Evolutionary conservation across 23 tunicate genomes (phyloP).

Genomic region (Clavelina lepadiformis): DNA sequence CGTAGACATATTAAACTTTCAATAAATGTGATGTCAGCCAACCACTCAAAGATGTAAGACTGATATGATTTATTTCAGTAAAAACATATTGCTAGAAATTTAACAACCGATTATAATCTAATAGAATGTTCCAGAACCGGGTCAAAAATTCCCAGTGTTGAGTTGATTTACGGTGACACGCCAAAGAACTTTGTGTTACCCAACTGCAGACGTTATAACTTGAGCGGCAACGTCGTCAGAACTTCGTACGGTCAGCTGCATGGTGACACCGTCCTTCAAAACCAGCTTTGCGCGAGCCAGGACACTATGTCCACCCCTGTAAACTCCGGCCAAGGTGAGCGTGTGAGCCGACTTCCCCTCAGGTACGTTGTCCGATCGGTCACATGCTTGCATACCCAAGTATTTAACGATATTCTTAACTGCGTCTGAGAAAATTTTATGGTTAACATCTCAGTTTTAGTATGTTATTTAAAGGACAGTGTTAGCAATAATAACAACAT

Average conservation of each 20-base stretch:
- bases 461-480: too few species aligned
- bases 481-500: too few species aligned
- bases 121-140: too few species aligned
- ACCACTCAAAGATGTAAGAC: too few species aligned
- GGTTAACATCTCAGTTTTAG: too few species aligned
- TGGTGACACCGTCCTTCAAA: constrained; percentile 82
- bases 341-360: constrained; percentile 89
- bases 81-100: too few species aligned
- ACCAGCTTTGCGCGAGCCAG: constrained; percentile 92
- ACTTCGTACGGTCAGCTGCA: constrained; percentile 96
- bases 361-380: constrained; percentile 86
- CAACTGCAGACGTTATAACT: constrained; percentile 84
- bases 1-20: too few species aligned
- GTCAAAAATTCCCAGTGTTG: too few species aligned
- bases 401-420: constrained; percentile 77
- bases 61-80: too few species aligned
- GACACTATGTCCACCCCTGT: constrained; percentile 91
- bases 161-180: too few species aligned
- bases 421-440: constrained; percentile 62
- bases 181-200: constrained; percentile 6
- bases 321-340: constrained; percentile 75
- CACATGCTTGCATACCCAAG: constrained; percentile 98
- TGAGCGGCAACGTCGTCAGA: constrained; percentile 63
- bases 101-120: too few species aligned
- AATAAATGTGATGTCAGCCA: too few species aligned